Base-by-base conservation (phyloP, 2,888 invertebrate genomes). In the Ophion costatus region DNA sequence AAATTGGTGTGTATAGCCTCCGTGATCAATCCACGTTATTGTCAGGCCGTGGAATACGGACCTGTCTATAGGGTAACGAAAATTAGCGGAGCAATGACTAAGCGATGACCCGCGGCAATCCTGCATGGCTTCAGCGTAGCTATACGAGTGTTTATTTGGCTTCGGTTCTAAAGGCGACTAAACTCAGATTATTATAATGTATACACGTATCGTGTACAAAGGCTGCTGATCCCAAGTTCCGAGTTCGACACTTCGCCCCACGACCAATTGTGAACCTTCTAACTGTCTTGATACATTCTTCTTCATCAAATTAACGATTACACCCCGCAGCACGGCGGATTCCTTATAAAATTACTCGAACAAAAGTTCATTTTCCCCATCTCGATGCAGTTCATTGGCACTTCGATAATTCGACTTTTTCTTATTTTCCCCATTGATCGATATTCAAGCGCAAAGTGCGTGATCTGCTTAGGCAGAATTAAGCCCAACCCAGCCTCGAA, bases 71-170 rank as follows among this genome's bases (percentile, higher is more conserved):
- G 74, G n/a, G 78, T 69, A 85, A 87, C 74, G 38, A 85, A 88
- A 90, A 88, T 90, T 88, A 85, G 87, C 86, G 87, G 85, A 86
- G 82, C 86, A 75, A 80, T 90, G 90, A 90, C 90, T 91, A 91
- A 91, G 88, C 90, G 87, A 86, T 83, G 77, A 89, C 87, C 84
- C 80, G 87, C 89, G 83, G 87, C 88, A 86, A 86, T 87, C 75
- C 73, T 57, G 63, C 59, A 66, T 77, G 78, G 83, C 79, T 81
- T 69, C 77, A 64, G 78, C 33, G 33, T 61, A 67, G 71, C 85
- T n/a, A 5, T 86, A 67, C 70, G 79, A 33, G 87, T 91, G 90
- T 91, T 91, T 91, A 90, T 91, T 90, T 90, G 89, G 90, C 90
- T 90, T 91, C 89, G 71, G 78, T 85, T 86, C 84, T 69, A 83